Percentiles rank a stretch among this genome's conserved stretches.
These are phyloP conservation scores for Heterotis niloticus DNA, from an alignment of 2,113 vertebrate genomes.

Conservation along the genomic window DNA sequence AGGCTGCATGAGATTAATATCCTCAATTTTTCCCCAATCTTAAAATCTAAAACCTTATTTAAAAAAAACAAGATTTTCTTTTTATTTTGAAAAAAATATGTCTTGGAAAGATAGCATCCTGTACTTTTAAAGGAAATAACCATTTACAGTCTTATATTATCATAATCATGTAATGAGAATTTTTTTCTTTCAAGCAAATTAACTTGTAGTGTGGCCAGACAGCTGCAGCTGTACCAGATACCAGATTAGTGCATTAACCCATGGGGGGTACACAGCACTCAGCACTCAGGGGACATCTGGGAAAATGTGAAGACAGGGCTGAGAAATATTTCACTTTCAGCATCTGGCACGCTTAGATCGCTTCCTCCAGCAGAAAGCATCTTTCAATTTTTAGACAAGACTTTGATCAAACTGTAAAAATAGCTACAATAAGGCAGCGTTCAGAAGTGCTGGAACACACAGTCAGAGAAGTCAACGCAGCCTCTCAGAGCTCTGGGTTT, in stretches of 20 bases:
- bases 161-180: conserved; percentile 66
- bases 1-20: conserved; percentile 2
- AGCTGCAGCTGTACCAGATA: conserved; percentile 63
- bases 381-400: background rate
- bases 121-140: background rate
- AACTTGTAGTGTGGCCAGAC: conserved; percentile 36
- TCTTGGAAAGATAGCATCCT: too few relatives aligned
- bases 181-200: background rate
- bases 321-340: background rate
- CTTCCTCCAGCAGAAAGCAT: background rate
- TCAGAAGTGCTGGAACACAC: background rate
- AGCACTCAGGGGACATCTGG: conserved; percentile 16
- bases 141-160: conserved; percentile 33
- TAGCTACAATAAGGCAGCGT: background rate
- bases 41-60: background rate
- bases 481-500: background rate
- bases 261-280: conserved; percentile 59
- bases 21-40: background rate
- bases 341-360: background rate
- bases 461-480: background rate
- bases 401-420: background rate
- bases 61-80: background rate
- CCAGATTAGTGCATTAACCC: conserved; percentile 64
- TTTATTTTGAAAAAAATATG: background rate
- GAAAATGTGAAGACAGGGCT: background rate